These are phyloP conservation scores for Xerus rutilus DNA, from an alignment of 2,797 vertebrate genomes.

Conservation along the genomic window DNA sequence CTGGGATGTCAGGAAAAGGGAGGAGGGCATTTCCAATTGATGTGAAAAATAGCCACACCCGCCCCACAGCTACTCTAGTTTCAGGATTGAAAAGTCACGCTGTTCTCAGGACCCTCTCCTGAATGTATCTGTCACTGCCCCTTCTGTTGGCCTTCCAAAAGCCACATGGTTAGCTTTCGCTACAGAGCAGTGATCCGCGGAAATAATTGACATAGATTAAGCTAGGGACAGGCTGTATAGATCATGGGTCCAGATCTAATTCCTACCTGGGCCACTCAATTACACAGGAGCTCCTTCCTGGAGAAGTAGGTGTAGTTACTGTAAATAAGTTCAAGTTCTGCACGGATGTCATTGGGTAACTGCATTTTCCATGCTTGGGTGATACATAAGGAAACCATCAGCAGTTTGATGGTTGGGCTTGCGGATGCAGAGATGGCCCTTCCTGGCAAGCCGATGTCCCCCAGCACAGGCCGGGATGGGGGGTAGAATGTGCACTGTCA, in stretches of 20 bases:
- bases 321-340: slow-evolving; percentile 75
- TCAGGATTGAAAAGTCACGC: not conserved
- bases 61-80: not conserved
- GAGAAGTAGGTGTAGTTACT: slow-evolving; percentile 72
- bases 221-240: slow-evolving; percentile 59
- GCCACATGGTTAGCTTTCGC: slow-evolving; percentile 22
- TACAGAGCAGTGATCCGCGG: not conserved
- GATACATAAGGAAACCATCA: slow-evolving; percentile 61
- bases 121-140: not conserved
- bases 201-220: slow-evolving; percentile 79
- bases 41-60: not conserved
- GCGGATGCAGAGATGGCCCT: not conserved
- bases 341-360: slow-evolving; percentile 72
- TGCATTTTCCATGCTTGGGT: slow-evolving; percentile 69
- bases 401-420: not conserved
- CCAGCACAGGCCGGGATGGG: not conserved
- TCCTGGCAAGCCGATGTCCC: not conserved
- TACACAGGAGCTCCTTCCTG: slow-evolving; percentile 68
- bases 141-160: slow-evolving; percentile 27
- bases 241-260: slow-evolving; percentile 79
- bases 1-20: not conserved
- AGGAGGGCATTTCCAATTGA: not conserved
- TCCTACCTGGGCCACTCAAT: slow-evolving; percentile 80
- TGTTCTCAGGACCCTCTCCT: not conserved
- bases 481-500: not conserved